Evolutionary conservation across 2,797 vertebrate species (phyloP), one percentile per base, ranked within the genome.

Genomic region (Prionace glauca): DNA sequence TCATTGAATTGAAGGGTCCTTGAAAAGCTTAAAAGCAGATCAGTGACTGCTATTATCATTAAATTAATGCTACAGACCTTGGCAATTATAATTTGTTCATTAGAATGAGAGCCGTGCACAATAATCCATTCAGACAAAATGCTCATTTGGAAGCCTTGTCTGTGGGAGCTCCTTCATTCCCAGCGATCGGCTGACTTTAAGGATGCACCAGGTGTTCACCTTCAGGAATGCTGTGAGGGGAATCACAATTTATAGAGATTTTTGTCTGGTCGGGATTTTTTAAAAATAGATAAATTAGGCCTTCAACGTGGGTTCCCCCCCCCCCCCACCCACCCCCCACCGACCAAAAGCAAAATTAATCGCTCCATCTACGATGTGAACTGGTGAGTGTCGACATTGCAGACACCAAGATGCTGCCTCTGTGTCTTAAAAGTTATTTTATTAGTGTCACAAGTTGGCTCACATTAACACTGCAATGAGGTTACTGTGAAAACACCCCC

Each of bases 361-460:
- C 99, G 99, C 99, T 99, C 98, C 99, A 99, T 98, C 98, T 98
- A 98, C 99, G 99, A 99, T 98, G 98, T 98, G 98, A 98, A 98
- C 98, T 98, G 98, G 98, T 98, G 98, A 98, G 98, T 98, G 98
- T 32, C 12, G 98, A 98, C 98, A 98, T 97, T 97, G 97, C 97
- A 96, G 97, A 97, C 97, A 97, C 97, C 97, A 98, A 69, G 69
- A 24, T 24, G 65, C 9, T 60, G 41, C 71, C 4, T 16, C 26
- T 0, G 10, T 65, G 60, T 32, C 65, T 90, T 5, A 62, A 56
- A 56, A 3, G 50, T 56, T 56, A 5, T 56, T 56, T 56, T 50
- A 50, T 50, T 56, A 56, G 50, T 5, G 50, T 56, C 50, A 56
- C 50, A 56, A 56, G 50, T 56, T 3, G 50, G 50, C 50, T 56